Evolutionary conservation across 2,797 vertebrate genomes (phyloP).

Genomic region (Yasuhikotakia modesta): DNA sequence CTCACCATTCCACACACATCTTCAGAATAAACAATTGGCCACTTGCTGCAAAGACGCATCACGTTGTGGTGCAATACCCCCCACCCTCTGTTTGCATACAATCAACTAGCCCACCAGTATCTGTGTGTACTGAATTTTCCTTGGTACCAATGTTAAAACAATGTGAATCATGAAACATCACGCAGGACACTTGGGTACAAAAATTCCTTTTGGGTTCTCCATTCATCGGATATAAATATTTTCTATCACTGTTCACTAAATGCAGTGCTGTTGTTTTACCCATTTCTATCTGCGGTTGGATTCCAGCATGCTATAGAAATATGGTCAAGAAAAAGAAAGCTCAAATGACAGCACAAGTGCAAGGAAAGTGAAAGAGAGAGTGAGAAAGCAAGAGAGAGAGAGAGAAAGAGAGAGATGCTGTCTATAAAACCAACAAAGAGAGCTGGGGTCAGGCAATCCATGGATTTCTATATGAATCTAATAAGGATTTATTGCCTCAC

Average conservation of each 20-base stretch:
- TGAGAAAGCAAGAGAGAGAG: background rate
- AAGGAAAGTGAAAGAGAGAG: conserved; percentile 43
- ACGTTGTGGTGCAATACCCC: background rate
- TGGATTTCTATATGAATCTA: conserved; percentile 30
- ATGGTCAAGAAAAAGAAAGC: background rate
- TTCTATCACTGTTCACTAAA: background rate
- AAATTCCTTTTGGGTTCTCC: background rate
- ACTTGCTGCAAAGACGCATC: background rate
- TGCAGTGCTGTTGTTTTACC: conserved; percentile 1
- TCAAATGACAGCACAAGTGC: conserved; percentile 42
- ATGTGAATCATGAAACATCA: conserved; percentile 1
- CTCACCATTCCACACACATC: conserved; percentile 28
- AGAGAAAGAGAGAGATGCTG: conserved; percentile 20
- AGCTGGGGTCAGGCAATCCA: conserved; percentile 35
- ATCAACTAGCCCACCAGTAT: background rate
- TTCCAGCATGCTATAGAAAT: conserved; percentile 10
- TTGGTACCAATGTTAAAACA: conserved; percentile 10
- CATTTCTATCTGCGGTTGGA: background rate
- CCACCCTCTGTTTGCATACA: background rate
- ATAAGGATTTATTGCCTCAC: conserved; percentile 33
- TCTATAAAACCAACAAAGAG: conserved; percentile 27
- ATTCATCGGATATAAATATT: background rate
- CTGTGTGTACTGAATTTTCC: background rate
- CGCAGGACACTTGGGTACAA: background rate
- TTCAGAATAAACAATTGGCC: conserved; percentile 15